These are phyloP conservation scores for Cephus cinctus DNA, from an alignment of 1,140 invertebrate genomes.

Conservation along the genomic window DNA sequence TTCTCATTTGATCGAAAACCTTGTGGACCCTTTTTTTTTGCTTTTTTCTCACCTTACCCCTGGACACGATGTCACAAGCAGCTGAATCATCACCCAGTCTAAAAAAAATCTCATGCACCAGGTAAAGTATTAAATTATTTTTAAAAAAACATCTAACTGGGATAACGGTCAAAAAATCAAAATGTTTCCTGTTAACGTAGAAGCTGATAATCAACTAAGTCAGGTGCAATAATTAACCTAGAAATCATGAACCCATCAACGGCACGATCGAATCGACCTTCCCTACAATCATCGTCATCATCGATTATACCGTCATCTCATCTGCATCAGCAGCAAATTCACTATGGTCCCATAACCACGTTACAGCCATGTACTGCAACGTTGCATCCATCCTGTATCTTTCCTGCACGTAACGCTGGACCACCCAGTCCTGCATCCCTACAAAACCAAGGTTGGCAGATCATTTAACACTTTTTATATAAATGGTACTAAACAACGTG, in stretches of 20 bases:
- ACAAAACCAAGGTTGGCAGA: conserved; percentile 30
- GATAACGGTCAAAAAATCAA: background rate
- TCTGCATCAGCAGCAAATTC: conserved; percentile 16
- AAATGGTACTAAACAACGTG: conserved; percentile 5
- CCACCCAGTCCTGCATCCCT: conserved; percentile 22
- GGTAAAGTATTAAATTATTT: background rate
- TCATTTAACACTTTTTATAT: too few species aligned
- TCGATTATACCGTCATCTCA: conserved; percentile 18
- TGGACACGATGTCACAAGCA: too few species aligned
- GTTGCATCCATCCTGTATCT: conserved; percentile 36
- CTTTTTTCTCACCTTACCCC: too few species aligned
- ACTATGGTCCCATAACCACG: conserved; percentile 35
- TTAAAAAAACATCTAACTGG: background rate
- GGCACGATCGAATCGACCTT: conserved; percentile 37
- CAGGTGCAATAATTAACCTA: conserved; percentile 5
- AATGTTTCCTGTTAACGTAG: background rate
- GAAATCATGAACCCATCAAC: conserved; percentile 43
- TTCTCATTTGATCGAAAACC: too few species aligned
- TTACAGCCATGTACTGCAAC: conserved; percentile 31
- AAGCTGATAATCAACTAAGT: background rate
- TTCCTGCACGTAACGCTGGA: conserved; percentile 21
- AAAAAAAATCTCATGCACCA: background rate
- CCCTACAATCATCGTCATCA: conserved; percentile 27
- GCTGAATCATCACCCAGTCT: background rate
- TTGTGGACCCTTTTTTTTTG: too few species aligned